Percentiles rank a stretch among this genome's conserved stretches.
Conservation (phyloP, 2,888 invertebrate species). For the Lasioglossum figueresi region DNA sequence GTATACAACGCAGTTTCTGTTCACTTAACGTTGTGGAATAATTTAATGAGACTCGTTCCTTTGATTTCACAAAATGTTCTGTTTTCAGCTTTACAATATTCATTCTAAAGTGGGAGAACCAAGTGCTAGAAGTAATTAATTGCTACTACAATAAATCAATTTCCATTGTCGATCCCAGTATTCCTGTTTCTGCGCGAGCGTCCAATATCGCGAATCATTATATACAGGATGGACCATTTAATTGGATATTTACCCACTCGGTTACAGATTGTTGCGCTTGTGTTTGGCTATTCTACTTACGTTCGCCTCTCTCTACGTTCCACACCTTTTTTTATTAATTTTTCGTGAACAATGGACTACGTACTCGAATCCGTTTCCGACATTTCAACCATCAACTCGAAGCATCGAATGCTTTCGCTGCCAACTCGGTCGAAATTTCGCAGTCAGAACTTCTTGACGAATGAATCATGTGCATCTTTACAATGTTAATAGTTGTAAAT, state of each 20-base stretch:
- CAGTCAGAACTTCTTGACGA: background rate
- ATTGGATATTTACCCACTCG: background rate
- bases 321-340: background rate
- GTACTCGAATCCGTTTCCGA: background rate
- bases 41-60: constrained; percentile 46
- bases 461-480: background rate
- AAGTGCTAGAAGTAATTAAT: constrained; percentile 1
- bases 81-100: constrained; percentile 8
- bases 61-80: constrained; percentile 27
- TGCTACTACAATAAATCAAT: constrained; percentile 31
- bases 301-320: background rate
- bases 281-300: background rate
- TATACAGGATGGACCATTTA: background rate
- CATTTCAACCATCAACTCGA: no score
- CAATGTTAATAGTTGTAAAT: background rate
- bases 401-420: background rate
- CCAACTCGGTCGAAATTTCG: background rate
- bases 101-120: constrained; percentile 32
- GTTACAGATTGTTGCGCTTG: background rate
- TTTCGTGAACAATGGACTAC: background rate
- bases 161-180: background rate
- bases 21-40: constrained; percentile 45
- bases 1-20: constrained; percentile 29
- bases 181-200: background rate
- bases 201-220: background rate